Evolutionary conservation across 2,888 invertebrate genomes (phyloP).

Genomic region (Nomada hirtipes): DNA sequence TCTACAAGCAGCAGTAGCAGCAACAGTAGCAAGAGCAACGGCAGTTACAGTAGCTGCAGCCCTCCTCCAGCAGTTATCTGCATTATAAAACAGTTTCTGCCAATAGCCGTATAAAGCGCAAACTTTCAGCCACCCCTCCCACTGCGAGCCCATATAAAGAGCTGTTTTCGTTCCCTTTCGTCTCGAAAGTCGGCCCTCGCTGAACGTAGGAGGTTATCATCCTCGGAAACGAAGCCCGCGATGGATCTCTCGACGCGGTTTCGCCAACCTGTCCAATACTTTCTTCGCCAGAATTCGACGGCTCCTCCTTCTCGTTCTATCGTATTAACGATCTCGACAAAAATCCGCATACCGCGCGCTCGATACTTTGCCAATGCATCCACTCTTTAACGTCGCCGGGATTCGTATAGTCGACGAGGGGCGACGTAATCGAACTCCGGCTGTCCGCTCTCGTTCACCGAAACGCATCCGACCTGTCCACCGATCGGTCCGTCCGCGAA

Average conservation of each 20-base stretch:
- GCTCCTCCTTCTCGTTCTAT: constrained; percentile 48
- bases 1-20: constrained; percentile 57
- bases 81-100: constrained; percentile 82
- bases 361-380: constrained; percentile 12
- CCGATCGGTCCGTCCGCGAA: constrained; percentile 32
- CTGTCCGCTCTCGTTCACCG: constrained; percentile 60
- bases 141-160: constrained; percentile 62
- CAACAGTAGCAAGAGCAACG: constrained; percentile 51
- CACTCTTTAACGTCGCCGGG: constrained; percentile 49
- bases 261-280: not conserved
- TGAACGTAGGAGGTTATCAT: constrained; percentile 46
- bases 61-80: constrained; percentile 76
- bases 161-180: constrained; percentile 45
- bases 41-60: constrained; percentile 42
- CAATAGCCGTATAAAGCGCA: constrained; percentile 72
- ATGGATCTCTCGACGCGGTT: constrained; percentile 1
- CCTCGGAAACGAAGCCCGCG: constrained; percentile 37
- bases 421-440: constrained; percentile 68
- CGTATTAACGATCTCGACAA: constrained; percentile 44
- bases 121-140: constrained; percentile 57
- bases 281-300: constrained; percentile 8
- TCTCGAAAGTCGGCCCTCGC: constrained; percentile 18
- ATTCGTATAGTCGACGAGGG: constrained; percentile 55
- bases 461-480: constrained; percentile 50
- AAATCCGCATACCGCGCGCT: constrained; percentile 16